These are phyloP conservation scores for Poliocrania exsul DNA, from an alignment of 2,797 vertebrate genomes.

Conservation along the genomic window DNA sequence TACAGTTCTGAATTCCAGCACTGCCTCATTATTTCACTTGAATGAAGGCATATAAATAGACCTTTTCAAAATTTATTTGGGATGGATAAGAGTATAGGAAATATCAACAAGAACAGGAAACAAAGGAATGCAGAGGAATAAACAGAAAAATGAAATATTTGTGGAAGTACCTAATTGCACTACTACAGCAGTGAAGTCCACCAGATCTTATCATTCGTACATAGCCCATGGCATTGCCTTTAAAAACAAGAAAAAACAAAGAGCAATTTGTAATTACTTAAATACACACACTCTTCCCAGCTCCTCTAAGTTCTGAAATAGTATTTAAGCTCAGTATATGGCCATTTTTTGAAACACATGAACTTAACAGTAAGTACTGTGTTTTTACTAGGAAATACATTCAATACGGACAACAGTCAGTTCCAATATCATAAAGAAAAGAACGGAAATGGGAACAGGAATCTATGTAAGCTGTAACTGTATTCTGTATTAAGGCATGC, in stretches of 20 bases:
- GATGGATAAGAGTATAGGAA: not conserved
- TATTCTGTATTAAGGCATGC: not conserved
- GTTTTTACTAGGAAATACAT: not conserved
- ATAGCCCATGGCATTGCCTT: constrained; percentile 98
- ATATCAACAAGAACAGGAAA: not conserved
- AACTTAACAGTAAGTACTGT: not conserved
- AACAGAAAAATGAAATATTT: not conserved
- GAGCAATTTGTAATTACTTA: not conserved
- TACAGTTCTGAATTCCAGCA: not conserved
- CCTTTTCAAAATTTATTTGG: not conserved
- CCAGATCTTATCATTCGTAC: constrained; percentile 98
- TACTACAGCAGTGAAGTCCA: constrained; percentile 98
- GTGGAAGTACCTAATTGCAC: constrained; percentile 90
- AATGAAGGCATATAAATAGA: not conserved
- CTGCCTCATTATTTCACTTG: not conserved
- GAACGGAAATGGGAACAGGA: not conserved
- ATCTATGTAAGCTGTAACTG: not conserved
- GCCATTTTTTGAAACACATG: not conserved
- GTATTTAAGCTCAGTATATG: not conserved
- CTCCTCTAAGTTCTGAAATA: not conserved
- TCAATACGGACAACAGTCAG: not conserved
- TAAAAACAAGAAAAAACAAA: constrained; percentile 16
- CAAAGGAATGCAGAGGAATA: not conserved
- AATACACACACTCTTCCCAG: not conserved
- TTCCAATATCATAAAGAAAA: not conserved